Base-by-base conservation (phyloP, 1,140 invertebrate species). In the Drosophila athabasca region DNA sequence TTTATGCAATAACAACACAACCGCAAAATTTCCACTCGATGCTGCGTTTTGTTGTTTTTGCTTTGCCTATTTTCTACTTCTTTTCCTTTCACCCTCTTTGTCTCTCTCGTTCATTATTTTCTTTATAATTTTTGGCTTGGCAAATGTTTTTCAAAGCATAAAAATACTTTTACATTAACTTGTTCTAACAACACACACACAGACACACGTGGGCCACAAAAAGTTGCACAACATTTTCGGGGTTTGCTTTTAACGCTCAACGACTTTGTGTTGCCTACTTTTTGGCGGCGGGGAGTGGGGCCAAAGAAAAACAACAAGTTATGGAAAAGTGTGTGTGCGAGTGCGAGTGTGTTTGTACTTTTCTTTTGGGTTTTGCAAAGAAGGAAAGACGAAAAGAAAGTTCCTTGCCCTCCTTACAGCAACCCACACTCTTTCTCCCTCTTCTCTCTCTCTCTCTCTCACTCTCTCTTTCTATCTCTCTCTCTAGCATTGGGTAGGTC, bases 131-230 rank as follows among this genome's bases (percentile, higher is more conserved):
- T 89, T 87, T 76, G 67, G 75, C 78, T 76, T 67, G 75, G 66
- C 79, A 83, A 87, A 87, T 87, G 83, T 87, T 87, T 87, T 88
- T 79, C 67, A 88, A 87, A 88, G 84, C 83, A 88, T 88, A 88
- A 88, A 88, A 88, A 88, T 88, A 88, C 84, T 88, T 88, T 83
- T 88, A 88, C 84, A 88, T 88, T 88, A 88, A 88, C 83, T 88
- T 88, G 84, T 77, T 87, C 62, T 79, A 79, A 76, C 79, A 79
- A 79, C 79, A 82, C 51, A 58, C 62, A 58, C 61, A 79, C 76
- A 53, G 54, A 49, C 52, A 54, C 50, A 41, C 41, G 41, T 46
- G 50, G 54, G 59, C 54, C 52, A 45, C 57, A 61, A 53, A 85
- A 87, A 87, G 82, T 88, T 88, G 74, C 78, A 87, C 74, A 87